Conservation (phyloP, 2,797 vertebrate genomes). For the Acropternis orthonyx region DNA sequence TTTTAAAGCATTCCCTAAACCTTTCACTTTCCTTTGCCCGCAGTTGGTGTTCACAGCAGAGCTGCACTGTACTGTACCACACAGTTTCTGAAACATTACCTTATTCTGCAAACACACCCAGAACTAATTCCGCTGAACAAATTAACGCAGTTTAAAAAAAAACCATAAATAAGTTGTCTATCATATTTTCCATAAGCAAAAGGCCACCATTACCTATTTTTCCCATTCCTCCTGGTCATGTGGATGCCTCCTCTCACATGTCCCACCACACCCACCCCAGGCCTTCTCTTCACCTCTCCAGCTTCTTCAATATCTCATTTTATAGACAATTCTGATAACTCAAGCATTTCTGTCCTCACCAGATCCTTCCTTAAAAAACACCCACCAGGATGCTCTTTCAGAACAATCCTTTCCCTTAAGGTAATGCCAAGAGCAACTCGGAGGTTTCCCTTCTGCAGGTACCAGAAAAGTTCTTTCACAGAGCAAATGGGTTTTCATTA, state of each 20-base stretch:
- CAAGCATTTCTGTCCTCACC: no score
- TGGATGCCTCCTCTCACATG: background rate
- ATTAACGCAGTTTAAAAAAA: background rate
- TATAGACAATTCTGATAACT: no score
- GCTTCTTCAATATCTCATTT: no score
- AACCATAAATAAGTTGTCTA: background rate
- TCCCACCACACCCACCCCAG: background rate
- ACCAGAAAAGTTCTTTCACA: background rate
- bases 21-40: background rate
- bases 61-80: no score
- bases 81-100: background rate
- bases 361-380: no score
- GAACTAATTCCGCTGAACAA: background rate
- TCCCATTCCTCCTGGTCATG: background rate
- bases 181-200: background rate
- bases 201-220: background rate
- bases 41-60: background rate
- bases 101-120: background rate
- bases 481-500: background rate
- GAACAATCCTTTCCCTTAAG: no score
- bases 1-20: background rate
- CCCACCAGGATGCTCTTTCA: no score
- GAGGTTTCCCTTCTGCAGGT: no score
- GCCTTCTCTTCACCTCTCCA: background rate
- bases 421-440: no score